phyloP scores from a whole-genome alignment of 2,797 vertebrate species.

The Amphiprion clarkii region DNA sequence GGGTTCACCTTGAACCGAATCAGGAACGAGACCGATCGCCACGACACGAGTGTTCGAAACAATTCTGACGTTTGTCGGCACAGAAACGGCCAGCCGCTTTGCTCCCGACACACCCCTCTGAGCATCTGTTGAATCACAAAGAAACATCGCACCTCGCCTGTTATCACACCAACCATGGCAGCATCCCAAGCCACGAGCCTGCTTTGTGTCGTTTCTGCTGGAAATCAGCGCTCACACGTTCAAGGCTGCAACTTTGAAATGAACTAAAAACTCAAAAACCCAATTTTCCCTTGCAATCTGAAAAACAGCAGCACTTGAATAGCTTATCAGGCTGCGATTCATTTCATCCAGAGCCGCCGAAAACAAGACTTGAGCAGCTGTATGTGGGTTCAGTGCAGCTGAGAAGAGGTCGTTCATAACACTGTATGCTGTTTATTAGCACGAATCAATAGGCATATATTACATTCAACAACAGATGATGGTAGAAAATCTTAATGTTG shows the following conservation, averaged over 20 bases:
- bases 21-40: conserved; percentile 46
- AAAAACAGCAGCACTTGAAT: conserved; percentile 34
- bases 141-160: conserved; percentile 56
- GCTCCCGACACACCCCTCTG: conserved; percentile 66
- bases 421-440: conserved; percentile 34
- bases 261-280: conserved; percentile 6
- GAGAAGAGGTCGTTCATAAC: conserved; percentile 21
- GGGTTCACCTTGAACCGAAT: conserved; percentile 54
- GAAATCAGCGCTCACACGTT: conserved; percentile 28
- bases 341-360: neutral
- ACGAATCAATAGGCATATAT: conserved; percentile 51
- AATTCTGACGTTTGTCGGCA: conserved; percentile 54
- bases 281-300: conserved; percentile 1
- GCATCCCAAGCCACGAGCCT: conserved; percentile 41
- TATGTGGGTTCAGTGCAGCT: conserved; percentile 21
- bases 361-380: conserved; percentile 45
- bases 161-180: conserved; percentile 60
- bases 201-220: conserved; percentile 16
- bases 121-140: conserved; percentile 77
- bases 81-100: conserved; percentile 39
- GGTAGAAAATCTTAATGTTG: conserved; percentile 45
- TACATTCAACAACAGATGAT: conserved; percentile 49
- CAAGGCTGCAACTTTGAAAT: conserved; percentile 35
- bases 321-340: conserved; percentile 34
- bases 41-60: conserved; percentile 45